Conservation (phyloP, 2,888 invertebrate genomes). For the Siphlonurus alternatus region DNA sequence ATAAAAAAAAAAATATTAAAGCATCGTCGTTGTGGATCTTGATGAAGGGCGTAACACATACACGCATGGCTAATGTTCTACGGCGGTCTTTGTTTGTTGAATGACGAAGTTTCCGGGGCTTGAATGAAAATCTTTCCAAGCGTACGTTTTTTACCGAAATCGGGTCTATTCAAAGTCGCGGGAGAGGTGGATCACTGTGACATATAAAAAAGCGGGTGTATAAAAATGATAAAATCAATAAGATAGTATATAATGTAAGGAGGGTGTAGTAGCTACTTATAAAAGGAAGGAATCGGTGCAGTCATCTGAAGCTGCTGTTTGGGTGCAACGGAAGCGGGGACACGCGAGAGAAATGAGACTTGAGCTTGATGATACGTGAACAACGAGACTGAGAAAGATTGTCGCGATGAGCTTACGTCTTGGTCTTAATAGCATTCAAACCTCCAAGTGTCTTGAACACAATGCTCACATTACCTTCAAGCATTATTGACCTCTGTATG, state of each 20-base stretch:
- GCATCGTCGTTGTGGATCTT: background rate
- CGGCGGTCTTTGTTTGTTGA: background rate
- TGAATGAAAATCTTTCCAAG: background rate
- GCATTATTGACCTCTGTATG: too few species aligned
- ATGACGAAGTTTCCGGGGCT: background rate
- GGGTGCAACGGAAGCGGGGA: background rate
- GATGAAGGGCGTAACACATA: background rate
- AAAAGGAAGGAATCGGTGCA: background rate
- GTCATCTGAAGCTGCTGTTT: background rate
- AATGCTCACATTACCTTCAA: too few species aligned
- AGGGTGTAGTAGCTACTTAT: background rate
- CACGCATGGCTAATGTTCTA: background rate
- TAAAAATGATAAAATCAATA: conserved; percentile 4
- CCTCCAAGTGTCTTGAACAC: too few species aligned
- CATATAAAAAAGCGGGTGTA: background rate
- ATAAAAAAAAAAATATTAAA: background rate
- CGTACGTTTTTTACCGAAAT: background rate
- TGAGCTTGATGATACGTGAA: background rate
- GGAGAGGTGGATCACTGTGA: background rate
- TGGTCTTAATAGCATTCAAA: too few species aligned
- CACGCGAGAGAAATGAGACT: background rate
- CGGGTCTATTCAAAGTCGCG: background rate
- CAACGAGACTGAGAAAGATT: too few species aligned
- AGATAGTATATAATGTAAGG: background rate
- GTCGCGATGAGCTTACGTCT: too few species aligned